Evolutionary conservation across 2,888 invertebrate species (phyloP), one percentile per base, ranked within the genome.

Genomic region (Orchestes rusci): DNA sequence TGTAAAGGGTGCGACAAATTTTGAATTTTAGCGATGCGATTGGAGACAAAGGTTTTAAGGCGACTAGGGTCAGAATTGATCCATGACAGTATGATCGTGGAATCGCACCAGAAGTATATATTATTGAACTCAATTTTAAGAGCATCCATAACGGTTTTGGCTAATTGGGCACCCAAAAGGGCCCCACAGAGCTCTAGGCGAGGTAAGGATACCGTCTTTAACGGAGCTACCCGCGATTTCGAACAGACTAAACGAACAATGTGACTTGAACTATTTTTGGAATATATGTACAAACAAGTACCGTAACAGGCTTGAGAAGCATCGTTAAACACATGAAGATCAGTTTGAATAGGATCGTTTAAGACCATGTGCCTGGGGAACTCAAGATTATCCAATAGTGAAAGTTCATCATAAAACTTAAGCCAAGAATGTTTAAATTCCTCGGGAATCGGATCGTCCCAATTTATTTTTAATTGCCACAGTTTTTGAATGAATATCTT

Each of bases 151-250:
- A 4, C 16, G 4, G 43, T 27, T 18, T 49, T 46, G 8, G 39
- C 13, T 2, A 39, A 5, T 12, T 50, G n/a, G 16, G 42, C 16
- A 1, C 37, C 39, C 7, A 49, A 28, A 7, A 47, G 23, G n/a
- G 51, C 54, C 2, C 44, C 45, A 15, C 41, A 49, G 7, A 52
- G 32, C 36, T 54, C 54, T 8, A 54, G 44, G 4, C 52, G 13
- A 1, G 51, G 51, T n/a, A 53, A 20, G 3, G 46, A 40, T 10
- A 37, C n/a, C 3, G 16, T 15, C 36, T 50, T 48, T 8, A 52
- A 7, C 1, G 52, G 53, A 3, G 53, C 49, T 8, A 53, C 39
- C 20, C 45, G 19, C 3, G 47, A 42, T 38, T 52, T 47, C 10
- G 50, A 20, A 34, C 48, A 46, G 12, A 49, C 13, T 13, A 51